Evolutionary conservation across 2,888 invertebrate genomes (phyloP).

Genomic region (Andrena bicolor): DNA sequence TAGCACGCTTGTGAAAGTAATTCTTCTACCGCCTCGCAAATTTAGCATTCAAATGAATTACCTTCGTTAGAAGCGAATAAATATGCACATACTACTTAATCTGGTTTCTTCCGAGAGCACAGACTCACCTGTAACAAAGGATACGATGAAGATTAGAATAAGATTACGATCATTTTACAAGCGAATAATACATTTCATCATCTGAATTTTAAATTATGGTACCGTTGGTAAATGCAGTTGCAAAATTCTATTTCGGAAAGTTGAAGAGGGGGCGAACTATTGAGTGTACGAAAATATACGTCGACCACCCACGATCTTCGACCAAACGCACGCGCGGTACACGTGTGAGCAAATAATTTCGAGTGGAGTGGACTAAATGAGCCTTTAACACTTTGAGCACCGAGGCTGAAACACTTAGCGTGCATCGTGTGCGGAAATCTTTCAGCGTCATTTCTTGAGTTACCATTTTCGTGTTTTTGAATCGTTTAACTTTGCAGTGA

Average conservation of each 20-base stretch:
- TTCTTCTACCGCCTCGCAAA: background rate
- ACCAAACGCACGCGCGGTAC: background rate
- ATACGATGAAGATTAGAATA: background rate
- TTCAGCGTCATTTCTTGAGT: too few relatives aligned
- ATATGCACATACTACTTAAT: background rate
- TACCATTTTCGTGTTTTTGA: too few relatives aligned
- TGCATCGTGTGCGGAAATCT: too few relatives aligned
- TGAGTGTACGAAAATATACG: slow-evolving; percentile 9
- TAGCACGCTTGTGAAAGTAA: background rate
- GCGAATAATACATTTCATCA: background rate
- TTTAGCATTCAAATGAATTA: background rate
- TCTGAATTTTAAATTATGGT: background rate
- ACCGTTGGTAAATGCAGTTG: background rate
- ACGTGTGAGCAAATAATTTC: background rate
- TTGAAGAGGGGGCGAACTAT: background rate
- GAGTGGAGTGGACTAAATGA: background rate
- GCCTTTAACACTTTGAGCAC: background rate
- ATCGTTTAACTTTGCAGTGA: too few relatives aligned
- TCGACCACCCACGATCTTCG: slow-evolving; percentile 13
- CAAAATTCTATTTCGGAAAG: background rate
- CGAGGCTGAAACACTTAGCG: background rate
- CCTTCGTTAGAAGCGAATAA: background rate
- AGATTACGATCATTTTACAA: background rate
- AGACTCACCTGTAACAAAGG: slow-evolving; percentile 1
- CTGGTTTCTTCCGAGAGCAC: background rate